Percentiles rank a stretch among this genome's conserved stretches.
These are phyloP conservation scores for Carollia perspicillata DNA, from an alignment of 2,113 vertebrate genomes.

Conservation along the genomic window DNA sequence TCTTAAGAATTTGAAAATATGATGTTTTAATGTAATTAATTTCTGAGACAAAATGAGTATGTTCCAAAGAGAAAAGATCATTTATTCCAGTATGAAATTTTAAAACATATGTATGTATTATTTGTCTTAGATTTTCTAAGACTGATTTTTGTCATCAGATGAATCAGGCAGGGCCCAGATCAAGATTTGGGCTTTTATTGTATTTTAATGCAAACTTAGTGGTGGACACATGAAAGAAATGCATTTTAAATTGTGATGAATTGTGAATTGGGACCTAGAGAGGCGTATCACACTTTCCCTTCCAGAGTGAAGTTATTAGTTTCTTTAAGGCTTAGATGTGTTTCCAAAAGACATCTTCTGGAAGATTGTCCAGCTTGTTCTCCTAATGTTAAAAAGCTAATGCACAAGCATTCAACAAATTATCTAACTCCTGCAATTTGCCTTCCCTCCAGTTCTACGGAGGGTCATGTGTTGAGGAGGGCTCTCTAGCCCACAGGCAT, in stretches of 20 bases:
- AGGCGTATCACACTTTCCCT: neutral
- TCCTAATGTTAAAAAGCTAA: conserved; percentile 72
- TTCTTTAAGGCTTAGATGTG: neutral
- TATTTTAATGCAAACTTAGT: neutral
- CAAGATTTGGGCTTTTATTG: neutral
- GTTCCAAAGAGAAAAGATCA: neutral
- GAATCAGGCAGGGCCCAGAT: neutral
- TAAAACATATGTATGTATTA: neutral
- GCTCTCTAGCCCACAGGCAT: conserved; percentile 52
- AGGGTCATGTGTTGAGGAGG: conserved; percentile 59
- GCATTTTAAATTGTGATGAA: conserved; percentile 36
- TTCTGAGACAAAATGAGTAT: neutral
- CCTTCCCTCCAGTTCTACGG: conserved; percentile 51
- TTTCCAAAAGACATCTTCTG: conserved; percentile 68
- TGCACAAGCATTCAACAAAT: conserved; percentile 64
- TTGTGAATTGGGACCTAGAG: conserved; percentile 24
- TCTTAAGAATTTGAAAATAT: conserved; percentile 15
- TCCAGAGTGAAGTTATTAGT: neutral
- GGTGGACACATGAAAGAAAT: neutral
- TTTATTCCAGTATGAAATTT: neutral
- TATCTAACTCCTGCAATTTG: conserved; percentile 69
- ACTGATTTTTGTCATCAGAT: neutral
- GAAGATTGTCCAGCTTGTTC: conserved; percentile 52
- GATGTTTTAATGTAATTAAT: neutral
- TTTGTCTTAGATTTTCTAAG: neutral